Percentiles rank a stretch among this genome's conserved stretches.
phyloP scores from a whole-genome alignment of 2,888 invertebrate species.

The Hirtodrosophila confusa region DNA sequence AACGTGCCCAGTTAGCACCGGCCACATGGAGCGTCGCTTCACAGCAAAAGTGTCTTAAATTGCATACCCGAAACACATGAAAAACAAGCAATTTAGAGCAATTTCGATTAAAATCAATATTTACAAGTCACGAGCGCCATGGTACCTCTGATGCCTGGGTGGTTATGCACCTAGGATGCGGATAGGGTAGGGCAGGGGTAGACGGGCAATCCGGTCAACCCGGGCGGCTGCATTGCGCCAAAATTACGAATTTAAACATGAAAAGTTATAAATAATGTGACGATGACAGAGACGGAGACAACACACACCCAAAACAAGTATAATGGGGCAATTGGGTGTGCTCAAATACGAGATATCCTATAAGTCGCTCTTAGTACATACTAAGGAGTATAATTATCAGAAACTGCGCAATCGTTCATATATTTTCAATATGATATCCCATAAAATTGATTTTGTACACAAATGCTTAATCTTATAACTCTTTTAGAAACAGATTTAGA shows the following conservation, averaged over 20 bases:
- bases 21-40: conserved; percentile 43
- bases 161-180: conserved; percentile 21
- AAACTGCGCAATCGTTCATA: too few relatives aligned
- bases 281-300: conserved; percentile 52
- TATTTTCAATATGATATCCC: too few relatives aligned
- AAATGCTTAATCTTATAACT: too few relatives aligned
- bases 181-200: not conserved
- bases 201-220: conserved; percentile 4
- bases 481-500: too few relatives aligned
- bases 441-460: too few relatives aligned
- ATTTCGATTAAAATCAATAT: conserved; percentile 83
- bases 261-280: conserved; percentile 75
- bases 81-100: conserved; percentile 75
- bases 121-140: conserved; percentile 61
- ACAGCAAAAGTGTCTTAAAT: conserved; percentile 78
- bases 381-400: too few relatives aligned
- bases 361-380: not conserved
- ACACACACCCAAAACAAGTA: conserved; percentile 19
- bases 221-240: conserved; percentile 42
- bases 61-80: conserved; percentile 53
- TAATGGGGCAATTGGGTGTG: not conserved
- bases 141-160: conserved; percentile 30
- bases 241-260: conserved; percentile 77
- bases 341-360: conserved; percentile 11
- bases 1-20: conserved; percentile 10